A percentile compares a stretch with the other conserved stretches of the same genome.
Evolutionary conservation across 2,888 invertebrate genomes (phyloP).

Genomic region (Macrosoma leucophasiata): DNA sequence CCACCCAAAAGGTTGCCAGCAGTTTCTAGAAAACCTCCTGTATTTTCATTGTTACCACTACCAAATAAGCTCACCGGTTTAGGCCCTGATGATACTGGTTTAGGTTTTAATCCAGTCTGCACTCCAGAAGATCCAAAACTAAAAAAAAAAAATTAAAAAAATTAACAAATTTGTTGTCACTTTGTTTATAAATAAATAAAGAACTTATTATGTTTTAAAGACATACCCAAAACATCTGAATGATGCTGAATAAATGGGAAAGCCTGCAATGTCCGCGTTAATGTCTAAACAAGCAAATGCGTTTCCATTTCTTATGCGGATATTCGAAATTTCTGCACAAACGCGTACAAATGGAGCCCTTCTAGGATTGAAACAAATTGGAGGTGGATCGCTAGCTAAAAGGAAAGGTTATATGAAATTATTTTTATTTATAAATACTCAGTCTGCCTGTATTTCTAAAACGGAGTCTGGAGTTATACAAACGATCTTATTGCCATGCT

Average conservation of each 20-base stretch:
- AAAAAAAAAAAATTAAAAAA: slow-evolving; percentile 29
- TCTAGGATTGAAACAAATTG: slow-evolving; percentile 82
- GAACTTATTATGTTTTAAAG: slow-evolving; percentile 5
- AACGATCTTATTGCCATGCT: too few species aligned
- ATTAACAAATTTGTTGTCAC: slow-evolving; percentile 1
- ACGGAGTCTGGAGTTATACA: too few species aligned
- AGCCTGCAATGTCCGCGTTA: slow-evolving; percentile 79
- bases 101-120: slow-evolving; percentile 63
- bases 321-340: slow-evolving; percentile 86
- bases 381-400: slow-evolving; percentile 84
- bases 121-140: slow-evolving; percentile 62
- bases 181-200: neutral
- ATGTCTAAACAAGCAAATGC: slow-evolving; percentile 86
- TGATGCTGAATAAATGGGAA: slow-evolving; percentile 73
- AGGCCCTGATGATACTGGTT: slow-evolving; percentile 57
- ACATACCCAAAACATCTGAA: slow-evolving; percentile 68
- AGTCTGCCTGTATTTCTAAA: too few species aligned
- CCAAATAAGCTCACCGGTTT: slow-evolving; percentile 58
- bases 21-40: slow-evolving; percentile 43
- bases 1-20: slow-evolving; percentile 33
- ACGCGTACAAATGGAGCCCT: slow-evolving; percentile 81
- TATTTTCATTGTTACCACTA: slow-evolving; percentile 38
- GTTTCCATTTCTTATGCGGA: slow-evolving; percentile 85
- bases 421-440: too few species aligned
- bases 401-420: too few species aligned